Conservation (phyloP, 2,888 invertebrate species). For the Diogma glabrata region DNA sequence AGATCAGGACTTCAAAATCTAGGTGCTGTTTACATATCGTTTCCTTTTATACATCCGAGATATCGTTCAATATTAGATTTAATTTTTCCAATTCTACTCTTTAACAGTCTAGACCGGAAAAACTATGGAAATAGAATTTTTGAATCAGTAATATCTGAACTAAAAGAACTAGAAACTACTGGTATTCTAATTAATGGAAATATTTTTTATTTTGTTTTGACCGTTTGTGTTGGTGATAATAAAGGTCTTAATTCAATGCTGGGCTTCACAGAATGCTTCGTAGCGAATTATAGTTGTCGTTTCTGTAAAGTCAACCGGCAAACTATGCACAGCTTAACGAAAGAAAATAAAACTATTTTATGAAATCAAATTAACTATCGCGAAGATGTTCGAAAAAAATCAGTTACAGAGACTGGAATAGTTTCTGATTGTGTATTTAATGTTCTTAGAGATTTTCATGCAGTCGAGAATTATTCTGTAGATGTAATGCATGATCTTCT, state of each 20-base stretch:
- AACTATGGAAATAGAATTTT: constrained; percentile 14
- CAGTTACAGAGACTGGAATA: constrained; percentile 14
- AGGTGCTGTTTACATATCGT: no score
- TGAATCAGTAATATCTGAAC: constrained; percentile 6
- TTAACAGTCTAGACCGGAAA: constrained; percentile 14
- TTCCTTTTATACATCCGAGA: background rate
- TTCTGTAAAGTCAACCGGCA: constrained; percentile 11
- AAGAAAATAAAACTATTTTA: no score
- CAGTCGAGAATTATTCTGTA: constrained; percentile 11
- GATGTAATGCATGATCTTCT: constrained; percentile 8
- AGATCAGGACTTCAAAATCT: constrained; percentile 1
- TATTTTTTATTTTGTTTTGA: constrained; percentile 17
- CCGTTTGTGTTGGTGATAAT: constrained; percentile 19
- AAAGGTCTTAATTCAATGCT: constrained; percentile 19
- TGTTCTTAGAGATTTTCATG: constrained; percentile 15
- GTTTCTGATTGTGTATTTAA: constrained; percentile 16
- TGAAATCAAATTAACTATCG: constrained; percentile 14
- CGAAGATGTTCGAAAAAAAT: constrained; percentile 7
- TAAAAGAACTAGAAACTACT: constrained; percentile 5
- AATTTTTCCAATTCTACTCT: constrained; percentile 9
- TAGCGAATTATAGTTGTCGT: constrained; percentile 17
- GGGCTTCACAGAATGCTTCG: constrained; percentile 19
- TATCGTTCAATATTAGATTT: constrained; percentile 7
- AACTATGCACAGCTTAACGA: no score
- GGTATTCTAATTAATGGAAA: constrained; percentile 7